These are phyloP conservation scores for Panthera tigris DNA, from an alignment of 2,113 vertebrate genomes.

Conservation along the genomic window DNA sequence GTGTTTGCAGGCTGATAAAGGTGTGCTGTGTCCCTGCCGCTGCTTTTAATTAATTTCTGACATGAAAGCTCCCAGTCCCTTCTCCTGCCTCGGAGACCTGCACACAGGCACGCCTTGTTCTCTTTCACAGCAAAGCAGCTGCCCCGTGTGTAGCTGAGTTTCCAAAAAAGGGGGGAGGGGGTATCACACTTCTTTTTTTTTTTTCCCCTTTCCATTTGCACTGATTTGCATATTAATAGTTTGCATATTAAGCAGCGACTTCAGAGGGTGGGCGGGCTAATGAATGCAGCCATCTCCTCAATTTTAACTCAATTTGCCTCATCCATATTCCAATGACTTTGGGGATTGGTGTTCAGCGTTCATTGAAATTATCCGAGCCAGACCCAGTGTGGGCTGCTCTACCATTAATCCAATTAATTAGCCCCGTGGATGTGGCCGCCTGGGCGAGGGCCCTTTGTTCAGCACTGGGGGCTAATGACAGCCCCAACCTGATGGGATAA, in stretches of 20 bases:
- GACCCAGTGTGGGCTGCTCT: slow-evolving; percentile 93
- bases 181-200: slow-evolving; percentile 83
- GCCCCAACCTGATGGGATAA: slow-evolving; percentile 82
- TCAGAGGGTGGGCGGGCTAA: slow-evolving; percentile 98
- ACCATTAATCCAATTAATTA: slow-evolving; percentile 99
- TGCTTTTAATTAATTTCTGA: slow-evolving; percentile 53
- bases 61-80: neutral
- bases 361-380: slow-evolving; percentile 92
- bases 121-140: slow-evolving; percentile 86
- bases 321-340: slow-evolving; percentile 96
- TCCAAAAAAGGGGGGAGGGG: slow-evolving; percentile 71
- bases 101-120: neutral
- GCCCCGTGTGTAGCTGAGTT: slow-evolving; percentile 87
- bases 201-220: slow-evolving; percentile 87
- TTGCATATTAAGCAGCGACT: slow-evolving; percentile 98
- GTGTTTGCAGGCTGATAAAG: neutral
- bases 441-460: slow-evolving; percentile 92
- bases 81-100: slow-evolving; percentile 21
- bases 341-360: slow-evolving; percentile 92
- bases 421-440: slow-evolving; percentile 92
- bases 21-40: neutral
- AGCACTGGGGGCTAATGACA: slow-evolving; percentile 84
- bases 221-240: slow-evolving; percentile 99
- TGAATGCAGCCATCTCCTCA: slow-evolving; percentile 95
- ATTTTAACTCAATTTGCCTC: slow-evolving; percentile 99